Base-by-base conservation (phyloP, 1,140 invertebrate genomes). In the Holotrichia oblita region DNA sequence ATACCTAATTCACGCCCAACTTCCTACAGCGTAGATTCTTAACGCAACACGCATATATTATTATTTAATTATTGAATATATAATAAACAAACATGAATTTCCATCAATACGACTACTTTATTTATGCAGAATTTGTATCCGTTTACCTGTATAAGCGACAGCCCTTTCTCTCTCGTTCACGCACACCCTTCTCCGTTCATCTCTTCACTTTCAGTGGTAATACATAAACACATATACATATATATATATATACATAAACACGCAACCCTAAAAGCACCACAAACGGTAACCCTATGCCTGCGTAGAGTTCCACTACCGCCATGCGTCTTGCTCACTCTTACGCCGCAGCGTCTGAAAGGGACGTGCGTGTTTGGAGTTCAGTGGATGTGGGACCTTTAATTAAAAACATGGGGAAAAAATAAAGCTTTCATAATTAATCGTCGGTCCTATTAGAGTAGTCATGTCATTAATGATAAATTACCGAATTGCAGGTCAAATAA, bases 391-490 rank as follows among this genome's bases (percentile, higher is more conserved):
- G 61, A 69, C 61, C 27, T 69, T 69, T 69, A 69, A 69, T 69
- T 69, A 69, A 69, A 69, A 27, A 69, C 61, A 69, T 69, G 61
- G 22, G 61, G 61, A 24, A 69, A 69, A 69, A 69, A 69, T 69
- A 69, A 69, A 69, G 61, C 61, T 69, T 69, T 69, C 22, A 69
- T 69, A 69, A 69, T 69, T 69, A 69, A 69, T 69, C 61, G 61
- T 69, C 27, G 22, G 61, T 69, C 27, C 61, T 69, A 69, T 69
- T 69, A 69, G 22, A 69, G 61, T 69, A 69, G 61, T 69, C 61
- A 69, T 69, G 61, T 69, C 61, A 69, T 69, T 69, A 69, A 69
- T 69, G 61, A 69, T 69, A 69, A 69, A 69, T 69, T 69, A 69
- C 61, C 9, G 61, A 69, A 69, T 69, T 69, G 61, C 61, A 69